Base-by-base conservation (phyloP, 2,113 vertebrate genomes). In the Oncorhynchus mykiss region DNA sequence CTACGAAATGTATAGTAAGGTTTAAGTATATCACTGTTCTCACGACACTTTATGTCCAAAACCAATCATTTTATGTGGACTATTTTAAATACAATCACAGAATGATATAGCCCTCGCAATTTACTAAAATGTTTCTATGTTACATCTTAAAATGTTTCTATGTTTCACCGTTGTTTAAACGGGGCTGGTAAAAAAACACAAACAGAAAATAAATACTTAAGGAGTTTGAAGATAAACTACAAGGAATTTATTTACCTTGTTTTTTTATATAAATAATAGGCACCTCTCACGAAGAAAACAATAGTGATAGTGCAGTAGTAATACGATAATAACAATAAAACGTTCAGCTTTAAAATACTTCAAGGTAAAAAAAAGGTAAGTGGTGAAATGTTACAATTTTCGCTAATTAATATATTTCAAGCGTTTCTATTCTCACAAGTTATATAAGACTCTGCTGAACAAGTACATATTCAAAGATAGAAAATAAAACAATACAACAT, bases 401-500 rank as follows among this genome's bases (percentile, higher is more conserved):
- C 20, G 18, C 60, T 16, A 51, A 16, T 51, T 51, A 13, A 51
- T 51, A 16, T 16, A 31, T 67, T 67, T 67, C 27, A 27, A 75
- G 29, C 67, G 31, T 59, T 69, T 34, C 34, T 24, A n/a, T 74
- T 66, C 69, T 49, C 60, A 71, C n/a, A 71, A 39, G 51, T 25
- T 24, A 62, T 29, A 4, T 22, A 45, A 24, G 48, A 65, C 25
- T 71, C 68, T 70, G 39, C 59, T 49, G 25, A 13, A 16, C 49
- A 51, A 54, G 12, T 18, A 49, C 27, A 31, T 49, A 49, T 51
- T 49, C 65, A 11, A 22, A 64, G n/a, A 22, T 62, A 77, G 68
- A 29, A 71, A 65, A 65, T 49, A 18, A 16, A 74, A 72, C 54
- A 39, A 31, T 25, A 69, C 66, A 69, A 69, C 64, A 78, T 70